Evolutionary conservation across 2,888 invertebrate species (phyloP).

Genomic region (Pheosia tremula): DNA sequence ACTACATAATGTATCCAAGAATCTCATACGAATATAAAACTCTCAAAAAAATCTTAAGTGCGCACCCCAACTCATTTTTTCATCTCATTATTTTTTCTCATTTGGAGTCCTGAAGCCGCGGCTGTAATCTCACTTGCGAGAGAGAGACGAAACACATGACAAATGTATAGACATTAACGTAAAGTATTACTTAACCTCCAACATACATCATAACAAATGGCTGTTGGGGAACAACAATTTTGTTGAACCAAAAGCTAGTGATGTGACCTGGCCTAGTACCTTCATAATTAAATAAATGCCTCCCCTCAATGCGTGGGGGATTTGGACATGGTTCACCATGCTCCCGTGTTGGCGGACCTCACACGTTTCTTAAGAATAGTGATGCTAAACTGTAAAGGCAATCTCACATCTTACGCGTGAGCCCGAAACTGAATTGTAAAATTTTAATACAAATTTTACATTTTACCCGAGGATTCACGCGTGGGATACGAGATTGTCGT

Average conservation of each 20-base stretch:
- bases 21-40: no score
- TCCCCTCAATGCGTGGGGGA: no score
- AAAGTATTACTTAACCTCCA: conserved; percentile 25
- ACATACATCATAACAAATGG: conserved; percentile 33
- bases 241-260: conserved; percentile 16
- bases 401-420: no score
- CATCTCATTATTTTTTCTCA: not conserved
- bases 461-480: no score
- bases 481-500: no score
- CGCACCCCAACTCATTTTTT: not conserved
- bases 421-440: no score
- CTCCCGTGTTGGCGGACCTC: no score
- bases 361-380: no score
- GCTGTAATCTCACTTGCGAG: conserved; percentile 3
- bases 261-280: conserved; percentile 9
- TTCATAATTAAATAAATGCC: not conserved
- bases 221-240: conserved; percentile 29
- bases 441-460: no score
- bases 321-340: no score
- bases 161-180: conserved; percentile 24
- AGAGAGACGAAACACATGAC: conserved; percentile 14
- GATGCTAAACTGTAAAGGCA: no score
- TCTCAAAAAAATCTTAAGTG: not conserved
- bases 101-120: not conserved
- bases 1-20: no score